Evolutionary conservation across 1,140 invertebrate genomes (phyloP).

Genomic region (Panagrolaimus sp.): DNA sequence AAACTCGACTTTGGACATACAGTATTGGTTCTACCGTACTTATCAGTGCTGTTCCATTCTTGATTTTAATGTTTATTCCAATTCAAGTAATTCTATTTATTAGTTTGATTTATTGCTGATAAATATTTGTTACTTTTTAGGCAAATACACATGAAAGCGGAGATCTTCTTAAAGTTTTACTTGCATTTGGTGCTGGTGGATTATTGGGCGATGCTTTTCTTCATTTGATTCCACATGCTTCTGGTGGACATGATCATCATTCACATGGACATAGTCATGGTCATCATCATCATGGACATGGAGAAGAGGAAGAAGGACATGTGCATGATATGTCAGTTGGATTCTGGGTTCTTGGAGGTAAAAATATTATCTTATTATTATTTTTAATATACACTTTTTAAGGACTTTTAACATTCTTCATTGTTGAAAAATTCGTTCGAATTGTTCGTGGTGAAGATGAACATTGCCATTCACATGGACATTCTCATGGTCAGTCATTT

Average conservation of each 20-base stretch:
- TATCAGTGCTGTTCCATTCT: slow-evolving; percentile 68
- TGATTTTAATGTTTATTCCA: slow-evolving; percentile 87
- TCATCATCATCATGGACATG: slow-evolving; percentile 61
- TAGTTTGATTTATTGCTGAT: not conserved
- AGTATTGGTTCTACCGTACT: slow-evolving; percentile 43
- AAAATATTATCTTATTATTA: too few species aligned
- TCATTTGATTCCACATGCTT: slow-evolving; percentile 89
- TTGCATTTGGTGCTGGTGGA: slow-evolving; percentile 90
- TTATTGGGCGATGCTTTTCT: slow-evolving; percentile 90
- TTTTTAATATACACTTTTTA: slow-evolving; percentile 15
- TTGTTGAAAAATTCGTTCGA: slow-evolving; percentile 51
- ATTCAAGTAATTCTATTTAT: slow-evolving; percentile 70
- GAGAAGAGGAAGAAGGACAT: slow-evolving; percentile 37
- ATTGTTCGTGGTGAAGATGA: slow-evolving; percentile 43
- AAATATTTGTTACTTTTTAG: slow-evolving; percentile 24
- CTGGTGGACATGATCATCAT: slow-evolving; percentile 65
- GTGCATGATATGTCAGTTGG: slow-evolving; percentile 48
- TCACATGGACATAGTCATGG: too few species aligned
- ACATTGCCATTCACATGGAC: slow-evolving; percentile 28
- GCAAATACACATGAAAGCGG: slow-evolving; percentile 30
- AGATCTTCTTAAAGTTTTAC: slow-evolving; percentile 71
- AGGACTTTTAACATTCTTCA: slow-evolving; percentile 47
- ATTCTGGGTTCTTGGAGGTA: slow-evolving; percentile 40
- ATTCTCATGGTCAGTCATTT: slow-evolving; percentile 32
- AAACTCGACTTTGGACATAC: slow-evolving; percentile 43